Conservation (phyloP, 2,888 invertebrate genomes). For the Norana najaformis region DNA sequence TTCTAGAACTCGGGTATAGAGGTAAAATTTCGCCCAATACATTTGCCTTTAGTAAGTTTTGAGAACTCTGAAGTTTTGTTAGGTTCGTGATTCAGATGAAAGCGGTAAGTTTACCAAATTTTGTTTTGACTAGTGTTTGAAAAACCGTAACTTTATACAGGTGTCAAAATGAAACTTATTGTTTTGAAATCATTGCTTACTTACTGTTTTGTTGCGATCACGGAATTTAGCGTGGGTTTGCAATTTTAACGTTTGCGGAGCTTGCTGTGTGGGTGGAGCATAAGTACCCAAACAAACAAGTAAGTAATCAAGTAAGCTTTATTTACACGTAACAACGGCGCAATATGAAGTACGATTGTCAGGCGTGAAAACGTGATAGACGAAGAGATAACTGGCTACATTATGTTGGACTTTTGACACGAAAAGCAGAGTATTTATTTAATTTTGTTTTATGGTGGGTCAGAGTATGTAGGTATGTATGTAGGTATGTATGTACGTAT, state of each 20-base stretch:
- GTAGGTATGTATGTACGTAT: no score
- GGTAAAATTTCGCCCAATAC: constrained; percentile 3
- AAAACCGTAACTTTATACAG: neutral
- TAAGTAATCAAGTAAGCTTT: neutral
- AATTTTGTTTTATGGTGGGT: no score
- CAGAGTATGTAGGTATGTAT: neutral
- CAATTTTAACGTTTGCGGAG: neutral
- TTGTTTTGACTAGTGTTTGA: neutral
- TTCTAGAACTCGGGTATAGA: neutral
- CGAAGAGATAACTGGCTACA: neutral
- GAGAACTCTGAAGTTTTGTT: neutral
- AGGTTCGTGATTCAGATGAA: neutral
- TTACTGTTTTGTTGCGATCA: neutral
- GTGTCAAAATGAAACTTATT: neutral
- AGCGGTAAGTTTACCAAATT: neutral
- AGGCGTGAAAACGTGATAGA: neutral
- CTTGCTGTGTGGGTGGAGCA: neutral
- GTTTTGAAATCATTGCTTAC: neutral
- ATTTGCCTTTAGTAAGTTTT: neutral
- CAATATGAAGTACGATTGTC: neutral
- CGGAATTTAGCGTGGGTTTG: neutral
- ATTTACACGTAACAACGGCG: constrained; percentile 1
- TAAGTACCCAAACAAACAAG: neutral
- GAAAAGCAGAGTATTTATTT: neutral
- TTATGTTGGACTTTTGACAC: neutral